Base-by-base conservation (phyloP, 53 echinoderm and acorn worm species). In the Stichopus horrens region DNA sequence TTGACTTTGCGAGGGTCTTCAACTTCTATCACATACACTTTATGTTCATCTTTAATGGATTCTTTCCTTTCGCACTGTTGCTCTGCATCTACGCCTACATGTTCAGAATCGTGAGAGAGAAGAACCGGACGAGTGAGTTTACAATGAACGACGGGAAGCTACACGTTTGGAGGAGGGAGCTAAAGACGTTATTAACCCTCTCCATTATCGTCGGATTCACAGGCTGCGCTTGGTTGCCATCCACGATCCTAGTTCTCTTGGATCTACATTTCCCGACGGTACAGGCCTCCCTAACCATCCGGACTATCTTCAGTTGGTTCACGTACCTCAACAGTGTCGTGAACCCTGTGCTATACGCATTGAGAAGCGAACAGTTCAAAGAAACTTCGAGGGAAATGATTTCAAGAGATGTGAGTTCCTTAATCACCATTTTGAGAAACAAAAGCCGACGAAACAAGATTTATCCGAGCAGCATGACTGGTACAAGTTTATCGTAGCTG, bases 241-340 rank as follows among this genome's bases (percentile, higher is more conserved):
- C 89, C 75, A 83, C 86, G 58, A 59, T 58, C 7, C 83, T 93
- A 21, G 93, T 93, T 5, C 76, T 93, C 37, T 23, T 93, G 6
- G 93, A 93, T 74, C 82, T 93, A 21, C 91, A 93, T 74, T 73
- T 76, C 8, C 87, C 87, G 0, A 18, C 74, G 6, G 84, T 91
- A 54, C 74, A 86, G 7, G 89, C 93, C 6, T 87, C 91, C 19
- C 88, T 93, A 19, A 83, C 86, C 0, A 89, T 89, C 10, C 86
- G 93, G 11, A 91, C 91, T 19, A 60, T 91, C 6, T 78, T 93
- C 13, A 93, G 93, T 75, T 91, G 91, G 93, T 75, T 93, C 7
- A 91, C 91, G 10, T 93, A 91, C 74, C 82, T 91, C 71, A 93
- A 93, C 91, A 93, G 93, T 79, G 91, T 89, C 23, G 91, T 87